Base-by-base conservation (phyloP, 1,140 invertebrate genomes). In the Neotoxoptera formosana region DNA sequence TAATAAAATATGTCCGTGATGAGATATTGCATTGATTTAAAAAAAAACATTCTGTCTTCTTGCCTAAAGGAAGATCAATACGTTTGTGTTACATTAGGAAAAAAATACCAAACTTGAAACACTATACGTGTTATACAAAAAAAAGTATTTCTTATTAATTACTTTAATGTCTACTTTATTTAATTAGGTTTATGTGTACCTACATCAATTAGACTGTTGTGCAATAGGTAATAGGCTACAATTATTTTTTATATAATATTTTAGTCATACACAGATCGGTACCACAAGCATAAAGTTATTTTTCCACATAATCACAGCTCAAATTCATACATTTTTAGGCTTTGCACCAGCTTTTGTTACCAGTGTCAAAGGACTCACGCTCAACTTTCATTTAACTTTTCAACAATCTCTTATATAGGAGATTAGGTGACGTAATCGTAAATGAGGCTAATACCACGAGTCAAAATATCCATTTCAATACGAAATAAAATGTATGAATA, bases 51-150 rank as follows among this genome's bases (percentile, higher is more conserved):
- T 89, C 9, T 89, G 87, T 48, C 20, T 36, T 36, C 41, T 34
- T 34, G 48, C 45, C 86, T 87, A n/a, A 87, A 87, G 21, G 21
- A 47, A 25, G 84, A 87, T 87, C 86, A 87, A 87, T 86, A 86
- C 23, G 30, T 84, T 45, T 45, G 23, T 45, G 41, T 87, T 51
- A n/a, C 14, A 87, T n/a, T 30, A 87, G 47, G 34, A 51, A n/a
- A 41, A 84, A 48, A 47, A 48, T 25, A 41, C 41, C 4, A 84
- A 45, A 45, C 25, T 30, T 45, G 6, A 45, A 25, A n/a, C 14
- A 36, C 41, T 30, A 30, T n/a, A 30, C 1, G 30, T 86, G 25
- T 47, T 86, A 4, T 83, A 1, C 20, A 21, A 0, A 47, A 0
- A 47, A 86, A 86, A 86, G 23, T 30, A 45, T 86, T 86, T 17